Evolutionary conservation across 1,140 invertebrate genomes (phyloP), one percentile per base, ranked within the genome.

Genomic region (Pentalonia nigronervosa): DNA sequence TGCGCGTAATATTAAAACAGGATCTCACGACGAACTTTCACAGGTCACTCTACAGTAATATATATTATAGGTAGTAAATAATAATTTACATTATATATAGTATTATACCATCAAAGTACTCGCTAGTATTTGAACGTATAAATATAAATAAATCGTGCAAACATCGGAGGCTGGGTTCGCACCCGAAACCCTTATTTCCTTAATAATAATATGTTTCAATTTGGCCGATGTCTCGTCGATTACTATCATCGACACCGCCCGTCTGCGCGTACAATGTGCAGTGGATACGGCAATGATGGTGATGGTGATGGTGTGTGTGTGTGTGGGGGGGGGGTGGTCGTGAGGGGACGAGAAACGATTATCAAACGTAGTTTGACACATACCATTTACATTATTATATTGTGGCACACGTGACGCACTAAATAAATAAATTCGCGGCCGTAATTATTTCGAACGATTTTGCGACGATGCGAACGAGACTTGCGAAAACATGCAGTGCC

Each of bases 151-250:
- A 11, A 30, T 86, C 41, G 41, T 86, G 83, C 23, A 86, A 86
- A 86, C 83, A 86, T 41, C 20, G 83, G 9, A 86, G 0, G 60
- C 30, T 17, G 14, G 30, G 30, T 76, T n/a, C n/a, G 11, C 30
- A 6, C 14, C n/a, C 60, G 30, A 76, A 76, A 76, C 30, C 60
- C 14, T 76, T 76, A 76, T n/a, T 76, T 30, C 41, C 84, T 36
- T 89, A 89, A 89, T 89, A 50, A 47, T 47, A 48, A 87, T 87
- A n/a, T 36, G 87, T 89, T 89, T 89, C 87, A 89, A 89, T 89
- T 89, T 53, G 47, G 30, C 6, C 47, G 17, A 34, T 34, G 47
- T 87, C 84, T 48, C 6, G 86, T 87, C 86, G 86, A 48, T 87
- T 87, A 50, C 30, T 48, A n/a, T n/a, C 30, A n/a, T n/a, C 30